These are phyloP conservation scores for Ictidomys tridecemlineatus DNA, from an alignment of 2,113 vertebrate species.

Conservation along the genomic window DNA sequence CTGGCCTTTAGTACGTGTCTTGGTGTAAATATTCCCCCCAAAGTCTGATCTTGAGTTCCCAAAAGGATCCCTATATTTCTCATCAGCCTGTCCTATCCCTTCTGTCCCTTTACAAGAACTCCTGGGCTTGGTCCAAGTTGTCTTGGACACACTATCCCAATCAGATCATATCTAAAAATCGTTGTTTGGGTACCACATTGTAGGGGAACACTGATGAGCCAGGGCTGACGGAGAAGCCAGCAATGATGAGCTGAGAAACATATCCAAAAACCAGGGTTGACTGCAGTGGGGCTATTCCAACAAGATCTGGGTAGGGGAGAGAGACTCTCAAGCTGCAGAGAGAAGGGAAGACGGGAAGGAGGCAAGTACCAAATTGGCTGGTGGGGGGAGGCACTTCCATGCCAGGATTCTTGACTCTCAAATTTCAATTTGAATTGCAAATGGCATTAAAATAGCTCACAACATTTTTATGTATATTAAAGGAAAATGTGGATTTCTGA, in stretches of 20 bases:
- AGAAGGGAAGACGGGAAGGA: not conserved
- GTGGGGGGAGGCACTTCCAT: not conserved
- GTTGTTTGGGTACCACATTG: not conserved
- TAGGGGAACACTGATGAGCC: not conserved
- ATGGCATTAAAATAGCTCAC: constrained; percentile 40
- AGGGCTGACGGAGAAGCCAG: not conserved
- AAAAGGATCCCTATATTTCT: not conserved
- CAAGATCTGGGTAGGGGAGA: not conserved
- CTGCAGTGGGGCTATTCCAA: fast-evolving
- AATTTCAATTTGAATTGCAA: constrained; percentile 55
- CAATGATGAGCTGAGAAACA: not conserved
- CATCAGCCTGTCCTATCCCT: not conserved
- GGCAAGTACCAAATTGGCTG: no score
- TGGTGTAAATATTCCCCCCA: not conserved
- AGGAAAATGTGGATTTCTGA: constrained; percentile 54
- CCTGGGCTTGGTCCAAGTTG: not conserved
- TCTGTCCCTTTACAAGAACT: not conserved
- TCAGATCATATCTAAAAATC: not conserved
- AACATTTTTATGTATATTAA: constrained; percentile 28
- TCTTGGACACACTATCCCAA: no score
- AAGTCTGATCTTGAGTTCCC: not conserved
- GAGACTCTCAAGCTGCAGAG: not conserved
- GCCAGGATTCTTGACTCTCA: not conserved
- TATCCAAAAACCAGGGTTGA: not conserved
- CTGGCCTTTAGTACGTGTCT: not conserved